These are phyloP conservation scores for Adelges cooleyi DNA, from an alignment of 1,140 invertebrate species.

Conservation along the genomic window DNA sequence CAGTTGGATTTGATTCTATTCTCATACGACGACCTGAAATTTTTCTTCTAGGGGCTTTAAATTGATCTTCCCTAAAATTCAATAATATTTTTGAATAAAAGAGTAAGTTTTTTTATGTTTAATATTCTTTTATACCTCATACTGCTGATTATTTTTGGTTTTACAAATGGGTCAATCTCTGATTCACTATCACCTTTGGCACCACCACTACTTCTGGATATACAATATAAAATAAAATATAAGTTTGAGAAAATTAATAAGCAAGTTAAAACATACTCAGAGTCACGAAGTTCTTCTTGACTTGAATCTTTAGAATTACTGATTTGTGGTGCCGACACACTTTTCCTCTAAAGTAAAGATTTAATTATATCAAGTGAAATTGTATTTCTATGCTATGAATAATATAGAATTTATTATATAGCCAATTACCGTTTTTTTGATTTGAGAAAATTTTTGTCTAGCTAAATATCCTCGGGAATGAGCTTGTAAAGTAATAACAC, in stretches of 20 bases:
- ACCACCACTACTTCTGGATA: constrained; percentile 15
- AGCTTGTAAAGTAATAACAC: constrained; percentile 59
- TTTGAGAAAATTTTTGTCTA: constrained; percentile 42
- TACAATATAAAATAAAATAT: too few species aligned
- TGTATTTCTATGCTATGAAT: background rate
- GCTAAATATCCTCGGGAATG: constrained; percentile 50
- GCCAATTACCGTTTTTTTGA: constrained; percentile 35
- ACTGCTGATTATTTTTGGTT: background rate
- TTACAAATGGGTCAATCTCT: background rate
- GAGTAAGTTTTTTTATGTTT: too few species aligned
- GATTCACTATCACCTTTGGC: constrained; percentile 22
- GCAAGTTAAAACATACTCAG: constrained; percentile 22
- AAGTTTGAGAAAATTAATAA: too few species aligned
- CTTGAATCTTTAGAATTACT: constrained; percentile 44
- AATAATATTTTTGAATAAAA: background rate
- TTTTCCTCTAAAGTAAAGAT: background rate
- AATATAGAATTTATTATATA: background rate
- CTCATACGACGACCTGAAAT: constrained; percentile 7
- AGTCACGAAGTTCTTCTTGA: constrained; percentile 43
- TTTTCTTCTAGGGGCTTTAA: background rate
- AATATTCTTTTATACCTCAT: constrained; percentile 9
- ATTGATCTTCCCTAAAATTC: constrained; percentile 8
- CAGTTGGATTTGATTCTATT: constrained; percentile 19
- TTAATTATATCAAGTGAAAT: too few species aligned
- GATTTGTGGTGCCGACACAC: constrained; percentile 17